Percentiles rank a stretch among this genome's conserved stretches.
phyloP scores from a whole-genome alignment of 2,888 invertebrate species.

The Standfussiana lucernea region DNA sequence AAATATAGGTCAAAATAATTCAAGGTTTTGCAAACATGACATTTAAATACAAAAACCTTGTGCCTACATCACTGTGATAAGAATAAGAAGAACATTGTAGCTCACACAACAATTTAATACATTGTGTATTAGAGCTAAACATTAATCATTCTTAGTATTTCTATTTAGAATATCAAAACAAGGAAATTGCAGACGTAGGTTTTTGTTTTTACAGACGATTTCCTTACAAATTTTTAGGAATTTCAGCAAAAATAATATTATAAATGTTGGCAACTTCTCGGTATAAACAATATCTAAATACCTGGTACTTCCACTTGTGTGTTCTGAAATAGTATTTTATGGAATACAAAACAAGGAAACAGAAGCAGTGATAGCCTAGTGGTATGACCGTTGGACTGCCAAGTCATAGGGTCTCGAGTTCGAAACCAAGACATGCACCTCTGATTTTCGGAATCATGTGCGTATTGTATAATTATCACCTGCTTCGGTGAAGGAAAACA shows the following conservation, averaged over 20 bases:
- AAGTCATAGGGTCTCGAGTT: too few species aligned
- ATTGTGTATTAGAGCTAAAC: slow-evolving; percentile 38
- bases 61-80: slow-evolving; percentile 31
- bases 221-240: slow-evolving; percentile 7
- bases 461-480: too few species aligned
- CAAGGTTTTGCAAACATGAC: slow-evolving; percentile 28
- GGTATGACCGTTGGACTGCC: too few species aligned
- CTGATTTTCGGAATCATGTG: too few species aligned
- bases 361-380: too few species aligned
- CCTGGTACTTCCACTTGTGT: background rate
- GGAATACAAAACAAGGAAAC: background rate
- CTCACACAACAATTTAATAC: slow-evolving; percentile 28
- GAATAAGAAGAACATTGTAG: background rate
- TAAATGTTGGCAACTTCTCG: background rate
- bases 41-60: slow-evolving; percentile 22
- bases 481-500: too few species aligned
- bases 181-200: slow-evolving; percentile 28
- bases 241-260: background rate
- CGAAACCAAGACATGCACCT: too few species aligned
- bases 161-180: slow-evolving; percentile 40
- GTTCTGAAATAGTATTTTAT: background rate
- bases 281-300: background rate
- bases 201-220: slow-evolving; percentile 1
- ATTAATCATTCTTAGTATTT: slow-evolving; percentile 35
- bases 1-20: slow-evolving; percentile 38